Base-by-base conservation (phyloP, 2,113 vertebrate genomes). In the Chlorodrepanis virens region DNA sequence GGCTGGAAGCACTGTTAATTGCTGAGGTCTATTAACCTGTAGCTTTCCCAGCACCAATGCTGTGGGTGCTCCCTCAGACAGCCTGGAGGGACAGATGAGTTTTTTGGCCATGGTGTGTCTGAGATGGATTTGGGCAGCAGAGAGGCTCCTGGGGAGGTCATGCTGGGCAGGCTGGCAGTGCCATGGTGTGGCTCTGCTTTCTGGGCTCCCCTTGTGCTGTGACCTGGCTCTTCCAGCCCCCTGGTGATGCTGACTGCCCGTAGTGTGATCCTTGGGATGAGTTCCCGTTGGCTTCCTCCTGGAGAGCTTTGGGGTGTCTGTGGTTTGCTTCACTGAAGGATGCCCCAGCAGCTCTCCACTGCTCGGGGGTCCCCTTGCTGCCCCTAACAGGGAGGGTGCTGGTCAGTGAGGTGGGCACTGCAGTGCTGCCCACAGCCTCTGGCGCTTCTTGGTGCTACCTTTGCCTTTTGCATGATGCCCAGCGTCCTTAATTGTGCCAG, bases 381-480 rank as follows among this genome's bases (percentile, higher is more conserved):
- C 86, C 42, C 75, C 65, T 49, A 3, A 86, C 0, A 0, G 47
- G 56, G 67, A 67, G 72, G 29, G 40, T 35, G 47, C 39, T 5
- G 17, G 45, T 77, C 4, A 5, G 74, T 0, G 1, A 59, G 61
- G 42, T 57, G 83, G 45, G 28, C 64, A 21, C 59, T 82, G 93
- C 65, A 50, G 21, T 33, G 86, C 79, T 69, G 81, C 67, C 67
- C 0, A 0, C 83, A 70, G 89, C 79, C 59, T 74, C 77, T 5
- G 20, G 72, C 2, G 1, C 94, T 95, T 94, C 93, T 85, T 83
- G 95, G 94, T 96, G 94, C 95, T 96, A 95, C 88, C 90, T 92
- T 95, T 93, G 95, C 88, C 94, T 95, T 97, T 91, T 0, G 3
- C 4, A 10, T 81, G 83, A 90, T 85, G 69, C 92, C 94, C 89